Evolutionary conservation across 2,888 invertebrate species (phyloP), one percentile per base, ranked within the genome.

Genomic region (Mesochorus sp.): DNA sequence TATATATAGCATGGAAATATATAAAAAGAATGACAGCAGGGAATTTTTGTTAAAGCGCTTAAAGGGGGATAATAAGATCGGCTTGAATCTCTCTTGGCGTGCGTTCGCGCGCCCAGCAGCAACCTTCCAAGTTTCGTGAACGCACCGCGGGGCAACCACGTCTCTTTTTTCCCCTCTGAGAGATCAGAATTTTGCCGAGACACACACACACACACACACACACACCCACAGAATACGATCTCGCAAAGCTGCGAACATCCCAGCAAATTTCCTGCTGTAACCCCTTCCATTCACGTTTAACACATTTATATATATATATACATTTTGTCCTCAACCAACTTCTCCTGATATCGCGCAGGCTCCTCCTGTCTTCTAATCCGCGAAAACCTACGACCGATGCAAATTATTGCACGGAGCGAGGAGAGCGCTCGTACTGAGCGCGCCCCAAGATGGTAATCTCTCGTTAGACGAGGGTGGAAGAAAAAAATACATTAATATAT

Each of bases 321-420:
- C 47, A 42, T 49, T 39, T 26, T 12, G 67, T 53, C 47, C 49
- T 51, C 31, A 19, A 49, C 26, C 66, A 24, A 55, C 44, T 55
- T 61, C 67, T 39, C 73, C 19, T 44, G 44, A 12, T 37, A 14
- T 57, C 76, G 31, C 42, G 42, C n/a, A 31, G 28, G 12, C 59
- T 61, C 64, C 72, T 76, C 76, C 73, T 61, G 64, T 73, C 75
- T 84, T 85, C 85, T 86, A 86, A 86, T 86, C 85, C 85, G 70
- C 82, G 82, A 86, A 86, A 86, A 85, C 84, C 85, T 85, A 84
- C 85, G 86, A 83, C 83, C 85, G 80, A 84, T 85, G 85, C 86
- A 86, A 86, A 86, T 86, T 85, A 82, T 82, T n/a, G n/a, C n/a
- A n/a, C n/a, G n/a, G 80, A 67, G 49, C 14, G 62, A 76, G 57